Percentiles rank a stretch among this genome's conserved stretches.
These are phyloP conservation scores for Caenorhabditis sp. DNA, from an alignment of 2,888 invertebrate genomes.

Conservation along the genomic window DNA sequence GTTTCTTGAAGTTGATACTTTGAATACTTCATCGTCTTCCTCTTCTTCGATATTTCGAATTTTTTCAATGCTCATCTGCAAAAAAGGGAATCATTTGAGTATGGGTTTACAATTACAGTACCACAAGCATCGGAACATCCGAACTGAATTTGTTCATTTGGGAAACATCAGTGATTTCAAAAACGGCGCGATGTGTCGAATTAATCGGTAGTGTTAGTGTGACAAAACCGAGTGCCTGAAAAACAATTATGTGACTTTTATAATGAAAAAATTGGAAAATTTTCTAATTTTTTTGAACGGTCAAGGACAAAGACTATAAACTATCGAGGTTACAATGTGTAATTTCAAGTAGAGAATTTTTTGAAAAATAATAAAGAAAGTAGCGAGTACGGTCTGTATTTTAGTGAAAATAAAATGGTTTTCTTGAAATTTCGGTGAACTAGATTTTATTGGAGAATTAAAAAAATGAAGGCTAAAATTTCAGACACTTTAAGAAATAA, in stretches of 20 bases:
- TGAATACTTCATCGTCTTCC: constrained; percentile 17
- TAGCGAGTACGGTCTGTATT: too few relatives aligned
- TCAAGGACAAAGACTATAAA: neutral
- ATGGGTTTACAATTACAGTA: constrained; percentile 4
- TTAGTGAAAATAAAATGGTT: too few relatives aligned
- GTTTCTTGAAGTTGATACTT: neutral
- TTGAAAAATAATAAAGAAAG: too few relatives aligned
- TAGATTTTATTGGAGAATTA: too few relatives aligned
- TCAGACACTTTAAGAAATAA: too few relatives aligned
- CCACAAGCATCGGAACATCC: constrained; percentile 35
- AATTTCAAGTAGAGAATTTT: too few relatives aligned
- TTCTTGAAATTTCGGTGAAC: too few relatives aligned
- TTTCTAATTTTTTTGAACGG: neutral
- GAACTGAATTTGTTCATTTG: constrained; percentile 9
- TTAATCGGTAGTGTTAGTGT: constrained; percentile 31
- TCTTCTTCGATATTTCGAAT: neutral
- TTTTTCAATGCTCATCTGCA: constrained; percentile 28
- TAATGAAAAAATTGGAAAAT: too few relatives aligned
- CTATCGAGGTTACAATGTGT: too few relatives aligned
- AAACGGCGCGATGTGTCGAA: constrained; percentile 11
- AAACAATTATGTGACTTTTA: neutral
- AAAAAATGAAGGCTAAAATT: too few relatives aligned
- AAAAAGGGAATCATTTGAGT: constrained; percentile 15
- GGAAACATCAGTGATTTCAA: constrained; percentile 43
- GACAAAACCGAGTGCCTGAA: constrained; percentile 43